phyloP scores from a whole-genome alignment of 1,140 invertebrate genomes.

The Sinella curviseta region DNA sequence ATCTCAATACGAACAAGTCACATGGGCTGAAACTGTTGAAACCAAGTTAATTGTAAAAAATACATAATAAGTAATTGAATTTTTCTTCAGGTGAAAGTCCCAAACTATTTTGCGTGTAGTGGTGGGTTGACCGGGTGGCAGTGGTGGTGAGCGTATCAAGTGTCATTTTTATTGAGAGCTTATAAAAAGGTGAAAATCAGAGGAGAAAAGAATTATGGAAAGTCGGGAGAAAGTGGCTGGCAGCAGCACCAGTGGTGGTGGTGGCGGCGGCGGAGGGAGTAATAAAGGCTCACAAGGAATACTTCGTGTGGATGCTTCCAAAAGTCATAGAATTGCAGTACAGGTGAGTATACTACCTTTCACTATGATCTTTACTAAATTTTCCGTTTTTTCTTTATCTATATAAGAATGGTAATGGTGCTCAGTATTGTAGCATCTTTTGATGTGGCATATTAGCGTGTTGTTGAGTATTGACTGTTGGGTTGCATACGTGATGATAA shows the following conservation, averaged over 20 bases:
- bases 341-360: constrained; percentile 26
- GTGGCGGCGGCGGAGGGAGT: constrained; percentile 11
- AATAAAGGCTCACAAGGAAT: constrained; percentile 34
- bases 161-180: not conserved
- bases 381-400: not conserved
- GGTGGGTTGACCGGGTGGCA: not conserved
- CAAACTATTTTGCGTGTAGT: not conserved
- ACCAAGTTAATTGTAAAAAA: not conserved
- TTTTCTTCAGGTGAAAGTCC: too few species aligned
- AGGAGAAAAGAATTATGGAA: constrained; percentile 22
- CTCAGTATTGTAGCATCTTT: too few species aligned
- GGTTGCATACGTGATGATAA: too few species aligned
- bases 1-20: too few species aligned
- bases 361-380: constrained; percentile 4
- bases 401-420: too few species aligned
- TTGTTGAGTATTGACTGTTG: too few species aligned
- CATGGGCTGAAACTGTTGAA: not conserved
- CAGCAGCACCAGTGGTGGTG: not conserved
- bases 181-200: not conserved
- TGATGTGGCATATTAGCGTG: too few species aligned
- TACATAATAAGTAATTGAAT: too few species aligned
- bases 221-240: constrained; percentile 25
- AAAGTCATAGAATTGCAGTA: constrained; percentile 34
- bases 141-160: not conserved
- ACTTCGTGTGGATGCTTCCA: constrained; percentile 36